Conservation (phyloP, 2,888 invertebrate genomes). For the Melolontha melolontha region DNA sequence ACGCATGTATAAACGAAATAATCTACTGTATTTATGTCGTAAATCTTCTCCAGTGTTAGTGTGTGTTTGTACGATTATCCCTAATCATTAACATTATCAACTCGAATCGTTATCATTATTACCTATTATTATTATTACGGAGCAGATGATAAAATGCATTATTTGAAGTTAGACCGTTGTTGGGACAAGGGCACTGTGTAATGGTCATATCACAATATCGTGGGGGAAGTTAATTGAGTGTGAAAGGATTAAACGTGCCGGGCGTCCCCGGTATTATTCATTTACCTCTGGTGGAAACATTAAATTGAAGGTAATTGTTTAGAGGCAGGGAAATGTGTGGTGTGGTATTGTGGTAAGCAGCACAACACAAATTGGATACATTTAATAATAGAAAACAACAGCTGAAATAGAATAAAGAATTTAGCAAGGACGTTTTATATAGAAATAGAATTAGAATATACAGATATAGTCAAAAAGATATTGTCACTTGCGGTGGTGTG, state of each 20-base stretch:
- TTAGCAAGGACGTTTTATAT: too few relatives aligned
- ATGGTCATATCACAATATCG: slow-evolving; percentile 20
- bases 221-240: slow-evolving; percentile 19
- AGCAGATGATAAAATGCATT: background rate
- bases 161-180: background rate
- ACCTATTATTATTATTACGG: slow-evolving; percentile 13
- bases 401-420: too few relatives aligned
- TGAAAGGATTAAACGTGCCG: slow-evolving; percentile 18
- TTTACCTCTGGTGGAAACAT: slow-evolving; percentile 18
- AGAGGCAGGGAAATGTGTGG: background rate
- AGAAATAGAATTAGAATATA: too few relatives aligned
- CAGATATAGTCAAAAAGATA: too few relatives aligned
- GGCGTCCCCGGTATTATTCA: slow-evolving; percentile 10
- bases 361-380: too few relatives aligned
- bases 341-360: background rate
- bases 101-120: slow-evolving; percentile 1
- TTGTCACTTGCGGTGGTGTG: too few relatives aligned
- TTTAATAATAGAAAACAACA: too few relatives aligned
- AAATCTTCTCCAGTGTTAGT: too few relatives aligned
- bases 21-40: too few relatives aligned
- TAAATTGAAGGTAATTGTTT: slow-evolving; percentile 17
- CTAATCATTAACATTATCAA: background rate
- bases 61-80: too few relatives aligned
- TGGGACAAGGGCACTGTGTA: background rate
- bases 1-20: too few relatives aligned